A percentile compares a stretch with the other conserved stretches of the same genome.
Conservation (phyloP, 1,140 invertebrate genomes). For the Drosophila sp. region DNA sequence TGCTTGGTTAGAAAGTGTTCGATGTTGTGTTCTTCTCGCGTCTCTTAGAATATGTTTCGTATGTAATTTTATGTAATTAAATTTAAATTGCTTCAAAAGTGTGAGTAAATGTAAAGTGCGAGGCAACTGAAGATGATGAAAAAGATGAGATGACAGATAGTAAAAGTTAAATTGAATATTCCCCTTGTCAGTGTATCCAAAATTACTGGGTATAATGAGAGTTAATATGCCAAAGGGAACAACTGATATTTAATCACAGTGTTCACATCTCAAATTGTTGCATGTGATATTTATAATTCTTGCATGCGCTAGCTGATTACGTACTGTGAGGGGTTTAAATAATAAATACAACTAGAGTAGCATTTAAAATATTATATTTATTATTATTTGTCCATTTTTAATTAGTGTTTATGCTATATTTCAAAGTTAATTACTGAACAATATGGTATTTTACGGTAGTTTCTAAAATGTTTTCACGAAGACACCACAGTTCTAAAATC, state of each 20-base stretch:
- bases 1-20: conserved; percentile 69
- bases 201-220: conserved; percentile 46
- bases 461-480: no score
- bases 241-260: conserved; percentile 15
- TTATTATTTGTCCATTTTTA: neutral
- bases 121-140: conserved; percentile 12
- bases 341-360: no score
- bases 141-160: conserved; percentile 57
- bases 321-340: neutral
- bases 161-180: conserved; percentile 72
- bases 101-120: conserved; percentile 12
- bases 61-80: conserved; percentile 76
- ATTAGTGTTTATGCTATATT: no score
- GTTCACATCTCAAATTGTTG: neutral
- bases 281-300: conserved; percentile 3
- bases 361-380: no score
- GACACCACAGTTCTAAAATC: no score
- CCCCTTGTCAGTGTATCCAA: conserved; percentile 15
- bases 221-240: conserved; percentile 29
- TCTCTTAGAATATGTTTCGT: conserved; percentile 55
- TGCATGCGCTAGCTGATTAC: neutral
- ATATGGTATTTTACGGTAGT: no score
- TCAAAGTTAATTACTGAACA: no score
- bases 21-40: conserved; percentile 48
- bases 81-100: conserved; percentile 55